Percentiles rank a stretch among this genome's conserved stretches.
phyloP scores from a whole-genome alignment of 2,113 vertebrate genomes.

The Rhinolophus ferrumequinum region DNA sequence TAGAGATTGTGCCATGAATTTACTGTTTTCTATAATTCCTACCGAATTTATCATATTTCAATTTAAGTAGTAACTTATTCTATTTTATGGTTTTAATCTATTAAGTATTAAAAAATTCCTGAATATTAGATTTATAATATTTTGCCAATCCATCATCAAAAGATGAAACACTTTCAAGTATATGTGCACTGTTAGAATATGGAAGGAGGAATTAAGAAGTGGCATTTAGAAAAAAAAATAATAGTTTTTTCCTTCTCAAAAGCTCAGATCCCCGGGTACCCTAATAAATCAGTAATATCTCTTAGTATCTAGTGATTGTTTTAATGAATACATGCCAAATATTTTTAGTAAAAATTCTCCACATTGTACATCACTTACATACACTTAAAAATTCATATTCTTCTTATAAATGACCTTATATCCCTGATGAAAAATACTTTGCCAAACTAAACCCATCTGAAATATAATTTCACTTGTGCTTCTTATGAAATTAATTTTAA shows the following conservation, averaged over 20 bases:
- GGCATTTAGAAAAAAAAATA: neutral
- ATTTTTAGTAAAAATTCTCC: conserved; percentile 15
- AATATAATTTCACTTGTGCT: conserved; percentile 64
- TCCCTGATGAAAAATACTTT: neutral
- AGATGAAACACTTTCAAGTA: neutral
- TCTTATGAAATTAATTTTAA: conserved; percentile 78
- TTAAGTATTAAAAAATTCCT: neutral
- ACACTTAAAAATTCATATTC: neutral
- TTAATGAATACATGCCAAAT: neutral
- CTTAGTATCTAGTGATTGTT: neutral
- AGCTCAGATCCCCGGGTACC: neutral
- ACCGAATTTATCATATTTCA: neutral
- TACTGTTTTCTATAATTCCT: neutral
- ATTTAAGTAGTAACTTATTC: neutral
- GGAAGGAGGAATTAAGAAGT: neutral
- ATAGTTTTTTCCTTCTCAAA: neutral
- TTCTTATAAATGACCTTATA: conserved; percentile 20
- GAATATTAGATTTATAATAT: neutral
- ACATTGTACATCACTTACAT: neutral
- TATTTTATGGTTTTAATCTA: neutral
- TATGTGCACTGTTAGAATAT: neutral
- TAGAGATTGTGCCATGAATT: neutral
- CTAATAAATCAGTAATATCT: neutral
- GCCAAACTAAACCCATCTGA: conserved; percentile 38
- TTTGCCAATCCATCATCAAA: neutral